These are phyloP conservation scores for Arbacia lixula DNA, from an alignment of 53 echinoderm and acorn worm species.

Conservation along the genomic window DNA sequence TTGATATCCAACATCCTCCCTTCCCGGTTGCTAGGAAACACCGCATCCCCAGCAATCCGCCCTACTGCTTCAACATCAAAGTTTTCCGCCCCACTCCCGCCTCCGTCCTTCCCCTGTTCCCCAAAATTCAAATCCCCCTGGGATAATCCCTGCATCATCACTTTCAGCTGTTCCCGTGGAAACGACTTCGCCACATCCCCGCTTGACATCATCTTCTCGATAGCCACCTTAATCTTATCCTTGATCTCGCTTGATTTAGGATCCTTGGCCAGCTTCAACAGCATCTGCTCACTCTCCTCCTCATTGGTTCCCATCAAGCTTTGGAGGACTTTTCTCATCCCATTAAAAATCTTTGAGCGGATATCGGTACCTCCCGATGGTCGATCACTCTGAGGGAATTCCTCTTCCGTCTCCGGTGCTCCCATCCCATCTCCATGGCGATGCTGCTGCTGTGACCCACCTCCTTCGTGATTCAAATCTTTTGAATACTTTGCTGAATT, in stretches of 20 bases:
- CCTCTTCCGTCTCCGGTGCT: not conserved
- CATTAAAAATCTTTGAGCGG: constrained; percentile 21
- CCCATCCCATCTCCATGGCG: not conserved
- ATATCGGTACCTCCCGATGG: not conserved
- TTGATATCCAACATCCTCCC: constrained; percentile 26
- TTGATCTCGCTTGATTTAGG: constrained; percentile 11
- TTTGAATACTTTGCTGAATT: constrained; percentile 26
- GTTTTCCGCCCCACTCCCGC: not conserved
- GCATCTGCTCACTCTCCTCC: constrained; percentile 24
- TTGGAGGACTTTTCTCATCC: constrained; percentile 52
- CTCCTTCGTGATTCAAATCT: constrained; percentile 13
- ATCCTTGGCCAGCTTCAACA: constrained; percentile 27
- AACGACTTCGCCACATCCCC: constrained; percentile 8
- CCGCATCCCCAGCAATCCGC: not conserved
- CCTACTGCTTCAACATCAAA: constrained; percentile 5
- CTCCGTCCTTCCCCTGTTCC: not conserved
- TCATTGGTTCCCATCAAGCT: constrained; percentile 38
- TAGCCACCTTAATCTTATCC: constrained; percentile 31
- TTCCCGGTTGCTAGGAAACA: constrained; percentile 1
- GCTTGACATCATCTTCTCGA: constrained; percentile 45
- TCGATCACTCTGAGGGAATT: not conserved
- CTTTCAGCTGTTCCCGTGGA: constrained; percentile 22
- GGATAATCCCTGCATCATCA: constrained; percentile 27
- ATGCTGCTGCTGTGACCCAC: not conserved
- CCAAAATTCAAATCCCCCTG: not conserved